A percentile compares a stretch with the other conserved stretches of the same genome.
phyloP scores from a whole-genome alignment of 2,888 invertebrate genomes.

The Lasius fuliginosus region DNA sequence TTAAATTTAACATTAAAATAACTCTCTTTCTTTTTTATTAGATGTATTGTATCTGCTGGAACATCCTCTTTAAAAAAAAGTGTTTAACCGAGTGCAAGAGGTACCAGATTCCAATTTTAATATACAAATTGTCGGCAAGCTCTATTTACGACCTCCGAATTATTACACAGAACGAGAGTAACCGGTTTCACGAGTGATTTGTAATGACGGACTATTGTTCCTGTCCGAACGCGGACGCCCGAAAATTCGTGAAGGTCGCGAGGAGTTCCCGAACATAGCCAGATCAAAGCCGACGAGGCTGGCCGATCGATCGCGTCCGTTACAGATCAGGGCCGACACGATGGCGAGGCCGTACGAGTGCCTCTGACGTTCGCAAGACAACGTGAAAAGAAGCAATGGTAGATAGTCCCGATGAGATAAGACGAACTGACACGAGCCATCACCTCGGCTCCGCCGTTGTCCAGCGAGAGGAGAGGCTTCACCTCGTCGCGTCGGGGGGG shows the following conservation, averaged over 20 bases:
- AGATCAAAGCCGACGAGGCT: conserved; percentile 61
- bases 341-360: conserved; percentile 65
- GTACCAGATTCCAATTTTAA: conserved; percentile 1
- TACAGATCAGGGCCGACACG: conserved; percentile 69
- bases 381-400: conserved; percentile 81
- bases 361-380: conserved; percentile 69
- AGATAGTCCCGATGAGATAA: conserved; percentile 81
- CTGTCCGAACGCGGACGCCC: conserved; percentile 16
- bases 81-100: not conserved
- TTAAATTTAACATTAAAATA: not conserved
- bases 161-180: not conserved
- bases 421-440: conserved; percentile 80
- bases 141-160: conserved; percentile 6
- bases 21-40: not conserved
- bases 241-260: conserved; percentile 59
- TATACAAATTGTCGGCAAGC: not conserved
- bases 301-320: conserved; percentile 71
- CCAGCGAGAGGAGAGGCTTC: conserved; percentile 63
- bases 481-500: conserved; percentile 66
- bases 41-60: not conserved
- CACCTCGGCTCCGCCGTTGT: conserved; percentile 72
- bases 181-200: conserved; percentile 18
- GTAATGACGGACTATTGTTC: conserved; percentile 1
- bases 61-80: not conserved
- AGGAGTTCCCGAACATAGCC: conserved; percentile 43